Conservation (phyloP, 2,797 vertebrate genomes). For the Pangasius sanitwongsei region DNA sequence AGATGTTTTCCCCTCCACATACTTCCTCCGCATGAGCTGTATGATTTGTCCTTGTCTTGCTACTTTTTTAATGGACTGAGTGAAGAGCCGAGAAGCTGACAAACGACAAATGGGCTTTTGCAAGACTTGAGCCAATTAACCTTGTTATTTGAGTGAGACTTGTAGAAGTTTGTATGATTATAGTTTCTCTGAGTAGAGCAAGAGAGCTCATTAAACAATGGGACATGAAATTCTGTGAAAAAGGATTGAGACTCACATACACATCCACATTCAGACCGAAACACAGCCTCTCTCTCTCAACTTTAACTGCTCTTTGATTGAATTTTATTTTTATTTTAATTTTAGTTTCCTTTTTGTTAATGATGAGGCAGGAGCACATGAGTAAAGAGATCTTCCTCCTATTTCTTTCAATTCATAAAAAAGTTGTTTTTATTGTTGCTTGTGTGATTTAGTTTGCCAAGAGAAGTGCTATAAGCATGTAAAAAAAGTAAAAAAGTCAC, state of each 20-base stretch:
- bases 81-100: background rate
- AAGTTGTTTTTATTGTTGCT: background rate
- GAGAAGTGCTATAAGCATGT: background rate
- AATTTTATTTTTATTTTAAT: background rate
- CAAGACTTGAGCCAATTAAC: conserved; percentile 2
- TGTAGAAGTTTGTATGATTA: background rate
- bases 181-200: background rate
- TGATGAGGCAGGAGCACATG: background rate
- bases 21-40: background rate
- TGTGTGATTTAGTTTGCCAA: background rate
- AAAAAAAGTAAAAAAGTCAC: background rate
- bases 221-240: background rate
- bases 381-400: background rate
- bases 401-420: background rate
- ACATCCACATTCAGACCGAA: background rate
- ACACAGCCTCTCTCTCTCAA: background rate
- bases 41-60: background rate
- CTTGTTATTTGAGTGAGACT: background rate
- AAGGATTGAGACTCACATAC: background rate
- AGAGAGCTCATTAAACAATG: background rate
- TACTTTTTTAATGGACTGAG: background rate
- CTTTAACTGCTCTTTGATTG: background rate
- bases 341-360: background rate
- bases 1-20: background rate
- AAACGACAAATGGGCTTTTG: background rate